These are phyloP conservation scores for Tetropium fuscum DNA, from an alignment of 2,888 invertebrate species.

Conservation along the genomic window DNA sequence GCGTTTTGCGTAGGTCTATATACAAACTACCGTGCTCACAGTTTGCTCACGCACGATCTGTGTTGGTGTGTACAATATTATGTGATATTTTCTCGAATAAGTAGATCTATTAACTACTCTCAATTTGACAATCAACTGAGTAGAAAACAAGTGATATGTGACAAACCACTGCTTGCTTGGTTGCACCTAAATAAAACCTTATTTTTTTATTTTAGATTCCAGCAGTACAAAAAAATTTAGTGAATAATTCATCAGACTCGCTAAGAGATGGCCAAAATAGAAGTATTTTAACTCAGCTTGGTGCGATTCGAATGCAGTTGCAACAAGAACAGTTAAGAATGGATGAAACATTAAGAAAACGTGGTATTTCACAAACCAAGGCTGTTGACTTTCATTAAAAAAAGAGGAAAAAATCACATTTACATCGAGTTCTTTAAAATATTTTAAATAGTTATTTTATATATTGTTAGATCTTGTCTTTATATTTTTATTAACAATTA, in stretches of 20 bases:
- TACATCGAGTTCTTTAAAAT: conserved; percentile 54
- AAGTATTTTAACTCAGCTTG: conserved; percentile 75
- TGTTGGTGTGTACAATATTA: too few relatives aligned
- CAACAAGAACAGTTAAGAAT: conserved; percentile 75
- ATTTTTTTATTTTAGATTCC: conserved; percentile 68
- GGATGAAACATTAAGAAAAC: conserved; percentile 66
- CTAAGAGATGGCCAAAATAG: conserved; percentile 65
- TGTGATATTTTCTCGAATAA: too few relatives aligned
- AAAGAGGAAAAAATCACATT: conserved; percentile 44
- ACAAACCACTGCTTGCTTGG: too few relatives aligned
- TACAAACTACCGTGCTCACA: too few relatives aligned
- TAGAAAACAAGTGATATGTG: too few relatives aligned
- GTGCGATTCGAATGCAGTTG: conserved; percentile 75
- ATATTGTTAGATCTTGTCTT: conserved; percentile 60
- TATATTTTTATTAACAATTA: conserved; percentile 60
- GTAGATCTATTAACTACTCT: too few relatives aligned
- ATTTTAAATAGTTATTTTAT: conserved; percentile 57
- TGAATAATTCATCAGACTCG: conserved; percentile 64
- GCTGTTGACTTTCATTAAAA: conserved; percentile 62
- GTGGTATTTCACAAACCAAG: conserved; percentile 62
- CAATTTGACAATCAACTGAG: too few relatives aligned
- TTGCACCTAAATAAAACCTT: too few relatives aligned
- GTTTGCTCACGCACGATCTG: too few relatives aligned
- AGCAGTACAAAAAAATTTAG: conserved; percentile 73
- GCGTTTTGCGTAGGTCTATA: too few relatives aligned